Base-by-base conservation (phyloP, 2,113 vertebrate genomes). In the Chionodraco myersi region DNA sequence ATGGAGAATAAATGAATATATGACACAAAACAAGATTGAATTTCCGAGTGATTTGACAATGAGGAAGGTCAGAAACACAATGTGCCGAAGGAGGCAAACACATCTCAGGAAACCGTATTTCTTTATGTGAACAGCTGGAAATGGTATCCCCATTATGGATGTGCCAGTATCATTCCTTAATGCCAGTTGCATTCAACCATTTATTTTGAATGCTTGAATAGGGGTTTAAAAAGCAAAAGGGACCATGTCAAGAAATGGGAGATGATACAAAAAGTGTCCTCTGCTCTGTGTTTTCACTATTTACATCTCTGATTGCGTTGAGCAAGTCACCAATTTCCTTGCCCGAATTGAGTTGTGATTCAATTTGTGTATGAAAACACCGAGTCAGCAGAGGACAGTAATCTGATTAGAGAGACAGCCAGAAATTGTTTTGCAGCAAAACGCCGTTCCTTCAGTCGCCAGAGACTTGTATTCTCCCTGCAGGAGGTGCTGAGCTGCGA, bases 391-490 rank as follows among this genome's bases (percentile, higher is more conserved):
- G 75, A 78, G 44, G 47, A 47, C 14, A 10, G 30, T 76, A 72
- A 87, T 91, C 84, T 75, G 82, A 85, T 91, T 85, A 81, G 61
- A 72, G 62, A 21, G 5, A 30, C 0, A 16, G 79, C 45, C 23
- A 79, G 67, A 77, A 63, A 65, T 68, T 34, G 56, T 84, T 88
- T 68, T 59, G 77, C 68, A 51, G 73, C 54, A 84, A 61, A 81
- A 58, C 1, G 26, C 5, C 16, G 57, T 18, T 58, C n/a, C 81
- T n/a, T 77, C 64, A 52, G 45, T 79, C 72, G 65, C 75, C 10
- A 15, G 58, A 79, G 71, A 60, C 62, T 51, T 69, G n/a, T 30
- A 45, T 72, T 75, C 67, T 68, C 78, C 67, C 86, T 23, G 49
- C 75, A 64, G 77, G 82, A 83, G 8, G 56, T 48, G 66, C 62